Base-by-base conservation (phyloP, 2,113 vertebrate species). In the Triplophysa dalaica region DNA sequence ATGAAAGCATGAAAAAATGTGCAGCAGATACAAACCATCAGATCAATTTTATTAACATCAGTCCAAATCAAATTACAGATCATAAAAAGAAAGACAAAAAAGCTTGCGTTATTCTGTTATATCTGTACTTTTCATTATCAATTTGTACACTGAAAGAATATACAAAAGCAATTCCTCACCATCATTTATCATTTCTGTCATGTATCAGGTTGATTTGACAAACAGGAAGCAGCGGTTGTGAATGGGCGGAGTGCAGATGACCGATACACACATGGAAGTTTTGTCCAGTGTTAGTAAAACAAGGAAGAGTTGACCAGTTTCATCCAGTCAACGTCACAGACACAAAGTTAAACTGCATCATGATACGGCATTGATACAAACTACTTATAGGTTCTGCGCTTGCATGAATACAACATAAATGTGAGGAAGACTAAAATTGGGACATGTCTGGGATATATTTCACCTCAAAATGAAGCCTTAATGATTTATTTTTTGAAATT, bases 31-130 rank as follows among this genome's bases (percentile, higher is more conserved):
- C 76, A 85, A 83, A 85, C 75, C 79, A 83, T 72, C 67, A 83
- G 80, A 83, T 81, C 75, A 77, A 78, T 79, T 85, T 85, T 83
- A 85, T 85, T 83, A 85, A 81, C 84, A 83, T 79, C 77, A 56
- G 33, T 79, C 67, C 79, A 83, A 81, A 81, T 83, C 76, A 75
- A 73, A 77, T 82, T 82, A 83, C 84, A 85, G 73, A 86, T 78
- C 74, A 45, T 75, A 69, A 63, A 67, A 63, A 73, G 54, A 8
- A 43, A 14, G 69, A 68, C 33, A 74, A 52, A 62, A 73, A 61
- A 33, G 63, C 43, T 54, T 33, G 67, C 38, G 70, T 60, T 29
- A 70, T 62, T 81, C 8, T 21, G 52, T 78, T 70, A 82, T 58
- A 79, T 70, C 54, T n/a, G 56, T 73, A 72, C 38, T 38, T 63